Evolutionary conservation across 2,888 invertebrate species (phyloP), one percentile per base, ranked within the genome.

Genomic region (Nomada fabriciana): DNA sequence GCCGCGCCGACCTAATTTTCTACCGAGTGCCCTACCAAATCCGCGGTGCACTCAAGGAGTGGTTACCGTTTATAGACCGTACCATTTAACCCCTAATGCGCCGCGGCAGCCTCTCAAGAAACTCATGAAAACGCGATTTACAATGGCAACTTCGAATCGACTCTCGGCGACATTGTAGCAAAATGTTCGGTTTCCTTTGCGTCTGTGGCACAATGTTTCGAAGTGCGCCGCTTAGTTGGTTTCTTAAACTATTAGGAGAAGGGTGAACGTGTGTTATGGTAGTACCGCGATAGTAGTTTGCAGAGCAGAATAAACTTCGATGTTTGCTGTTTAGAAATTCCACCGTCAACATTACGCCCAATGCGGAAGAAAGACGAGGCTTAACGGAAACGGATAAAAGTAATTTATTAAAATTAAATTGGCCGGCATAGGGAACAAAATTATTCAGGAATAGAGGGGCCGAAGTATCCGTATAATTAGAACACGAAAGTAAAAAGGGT

Each of bases 1-100:
- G 85, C 77, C 87, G 86, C 85, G 85, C 77, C 87, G 86, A 88
- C 85, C 87, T 85, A 88, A 88, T 88, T 88, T 86, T 84, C 86
- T 76, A 71, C 71, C 76, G 72, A 78, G 80, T 79, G 77, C 65
- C 67, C 74, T 83, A 80, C 80, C 74, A 84, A 85, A 87, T 85
- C 74, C 81, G 75, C 68, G 74, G 70, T 65, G 83, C 77, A 68
- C 71, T 80, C 82, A 79, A 86, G 79, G 70, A 76, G 84, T 72
- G 83, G 80, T 85, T 83, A 81, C 59, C 80, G 78, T 78, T 88
- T 86, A 83, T 80, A 77, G 82, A 80, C 80, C 79, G 53, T 74
- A 69, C 80, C 76, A 85, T 83, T 80, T 82, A 74, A 11, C 74
- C 70, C 72, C 63, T 79, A 80, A 88, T 81, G 83, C 69, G 77